These are phyloP conservation scores for Sebastiscus albofasciatus DNA, from an alignment of 2,797 vertebrate species.

Conservation along the genomic window DNA sequence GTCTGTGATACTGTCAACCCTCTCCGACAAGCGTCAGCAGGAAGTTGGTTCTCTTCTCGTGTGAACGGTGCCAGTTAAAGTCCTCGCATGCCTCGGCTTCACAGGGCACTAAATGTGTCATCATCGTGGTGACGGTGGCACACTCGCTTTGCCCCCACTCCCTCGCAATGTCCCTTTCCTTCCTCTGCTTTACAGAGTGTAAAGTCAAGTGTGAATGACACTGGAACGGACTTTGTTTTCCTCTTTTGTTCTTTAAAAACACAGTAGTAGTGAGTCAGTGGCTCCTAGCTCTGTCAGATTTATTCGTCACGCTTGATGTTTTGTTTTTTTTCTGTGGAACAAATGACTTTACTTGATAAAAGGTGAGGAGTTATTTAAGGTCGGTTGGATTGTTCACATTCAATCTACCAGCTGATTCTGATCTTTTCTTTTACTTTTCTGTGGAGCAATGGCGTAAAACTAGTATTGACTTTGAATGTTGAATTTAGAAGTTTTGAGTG, in stretches of 20 bases:
- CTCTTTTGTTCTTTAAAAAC: conserved; percentile 30
- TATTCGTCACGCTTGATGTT: conserved; percentile 16
- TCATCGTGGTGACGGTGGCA: conserved; percentile 40
- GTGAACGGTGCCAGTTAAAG: conserved; percentile 62
- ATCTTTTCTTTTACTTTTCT: neutral
- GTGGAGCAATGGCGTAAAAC: neutral
- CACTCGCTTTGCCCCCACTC: conserved; percentile 23
- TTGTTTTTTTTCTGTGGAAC: conserved; percentile 33
- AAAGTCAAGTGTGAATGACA: conserved; percentile 56
- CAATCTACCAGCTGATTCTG: neutral
- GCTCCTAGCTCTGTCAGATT: conserved; percentile 42
- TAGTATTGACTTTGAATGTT: neutral
- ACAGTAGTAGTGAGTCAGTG: conserved; percentile 67
- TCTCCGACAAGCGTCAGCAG: conserved; percentile 34
- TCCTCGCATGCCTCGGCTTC: conserved; percentile 55
- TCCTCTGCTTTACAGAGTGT: conserved; percentile 43
- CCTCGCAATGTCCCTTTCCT: conserved; percentile 25
- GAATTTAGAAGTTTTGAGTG: neutral
- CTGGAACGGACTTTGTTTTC: conserved; percentile 32
- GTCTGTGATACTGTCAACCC: conserved; percentile 16
- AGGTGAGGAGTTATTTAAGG: neutral
- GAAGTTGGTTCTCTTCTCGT: conserved; percentile 53
- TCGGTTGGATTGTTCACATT: neutral
- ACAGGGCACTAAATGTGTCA: conserved; percentile 70
- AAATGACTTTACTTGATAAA: conserved; percentile 35